These are phyloP conservation scores for Cyphomyrmex costatus DNA, from an alignment of 1,140 invertebrate species.

Conservation along the genomic window DNA sequence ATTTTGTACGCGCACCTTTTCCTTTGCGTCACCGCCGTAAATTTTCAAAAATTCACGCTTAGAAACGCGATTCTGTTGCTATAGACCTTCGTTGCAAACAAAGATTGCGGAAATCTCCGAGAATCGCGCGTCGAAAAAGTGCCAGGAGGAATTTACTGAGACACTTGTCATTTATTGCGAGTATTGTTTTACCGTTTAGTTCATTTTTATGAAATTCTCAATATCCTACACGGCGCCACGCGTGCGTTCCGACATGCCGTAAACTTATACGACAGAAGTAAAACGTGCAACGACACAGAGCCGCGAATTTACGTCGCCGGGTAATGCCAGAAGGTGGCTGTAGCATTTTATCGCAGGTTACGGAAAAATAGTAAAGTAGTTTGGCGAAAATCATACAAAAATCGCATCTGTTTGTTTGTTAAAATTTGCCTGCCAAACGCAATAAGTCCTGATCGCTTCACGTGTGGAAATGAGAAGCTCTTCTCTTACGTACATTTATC, in stretches of 20 bases:
- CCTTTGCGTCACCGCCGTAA: neutral
- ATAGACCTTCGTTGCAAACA: neutral
- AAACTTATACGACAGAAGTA: conserved; percentile 23
- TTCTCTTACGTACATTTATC: neutral
- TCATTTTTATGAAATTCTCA: conserved; percentile 28
- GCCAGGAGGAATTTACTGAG: neutral
- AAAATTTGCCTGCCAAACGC: neutral
- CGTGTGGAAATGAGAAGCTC: neutral
- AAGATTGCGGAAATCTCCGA: conserved; percentile 5
- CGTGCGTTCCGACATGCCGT: neutral
- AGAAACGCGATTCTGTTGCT: neutral
- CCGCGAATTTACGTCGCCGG: neutral
- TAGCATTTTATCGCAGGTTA: neutral
- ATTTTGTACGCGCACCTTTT: conserved; percentile 13
- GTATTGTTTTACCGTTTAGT: conserved; percentile 15
- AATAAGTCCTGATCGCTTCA: neutral
- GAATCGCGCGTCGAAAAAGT: neutral
- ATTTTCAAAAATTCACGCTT: conserved; percentile 51
- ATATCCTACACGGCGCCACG: neutral
- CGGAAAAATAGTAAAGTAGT: neutral
- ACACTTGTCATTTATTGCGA: conserved; percentile 1
- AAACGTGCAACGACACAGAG: neutral
- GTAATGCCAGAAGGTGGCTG: neutral
- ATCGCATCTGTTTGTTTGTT: neutral
- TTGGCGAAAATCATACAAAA: neutral